A percentile compares a stretch with the other conserved stretches of the same genome.
Conservation (phyloP, 2,888 invertebrate genomes). For the Campoplex capitator region DNA sequence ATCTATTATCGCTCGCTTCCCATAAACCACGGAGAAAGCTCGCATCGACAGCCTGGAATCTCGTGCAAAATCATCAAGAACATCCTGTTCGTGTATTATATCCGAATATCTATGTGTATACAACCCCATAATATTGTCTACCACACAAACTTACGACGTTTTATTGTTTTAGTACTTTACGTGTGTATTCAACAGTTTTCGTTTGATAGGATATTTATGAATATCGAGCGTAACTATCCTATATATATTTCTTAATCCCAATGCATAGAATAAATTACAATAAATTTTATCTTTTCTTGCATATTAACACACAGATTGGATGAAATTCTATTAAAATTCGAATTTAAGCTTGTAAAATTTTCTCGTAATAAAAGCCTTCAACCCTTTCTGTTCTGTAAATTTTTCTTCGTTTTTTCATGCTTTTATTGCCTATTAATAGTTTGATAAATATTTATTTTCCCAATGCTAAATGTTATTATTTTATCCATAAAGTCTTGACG, state of each 20-base stretch:
- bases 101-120: conserved; percentile 19
- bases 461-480: too few species aligned
- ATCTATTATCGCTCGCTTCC: conserved; percentile 57
- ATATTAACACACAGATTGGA: background rate
- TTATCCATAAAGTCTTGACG: background rate
- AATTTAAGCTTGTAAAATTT: too few species aligned
- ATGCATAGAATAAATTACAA: background rate
- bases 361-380: background rate
- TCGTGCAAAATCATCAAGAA: conserved; percentile 33
- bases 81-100: background rate
- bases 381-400: background rate
- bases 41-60: conserved; percentile 59
- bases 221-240: background rate
- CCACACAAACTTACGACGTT: background rate
- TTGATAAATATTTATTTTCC: background rate
- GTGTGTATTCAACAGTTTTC: background rate
- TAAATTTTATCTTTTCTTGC: conserved; percentile 22
- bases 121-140: background rate
- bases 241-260: conserved; percentile 28
- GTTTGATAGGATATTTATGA: conserved; percentile 51
- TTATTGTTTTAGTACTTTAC: conserved; percentile 4
- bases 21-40: conserved; percentile 47
- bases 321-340: background rate
- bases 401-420: too few species aligned
- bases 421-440: background rate